phyloP scores from a whole-genome alignment of 2,888 invertebrate species.

The Xestia ashworthii region DNA sequence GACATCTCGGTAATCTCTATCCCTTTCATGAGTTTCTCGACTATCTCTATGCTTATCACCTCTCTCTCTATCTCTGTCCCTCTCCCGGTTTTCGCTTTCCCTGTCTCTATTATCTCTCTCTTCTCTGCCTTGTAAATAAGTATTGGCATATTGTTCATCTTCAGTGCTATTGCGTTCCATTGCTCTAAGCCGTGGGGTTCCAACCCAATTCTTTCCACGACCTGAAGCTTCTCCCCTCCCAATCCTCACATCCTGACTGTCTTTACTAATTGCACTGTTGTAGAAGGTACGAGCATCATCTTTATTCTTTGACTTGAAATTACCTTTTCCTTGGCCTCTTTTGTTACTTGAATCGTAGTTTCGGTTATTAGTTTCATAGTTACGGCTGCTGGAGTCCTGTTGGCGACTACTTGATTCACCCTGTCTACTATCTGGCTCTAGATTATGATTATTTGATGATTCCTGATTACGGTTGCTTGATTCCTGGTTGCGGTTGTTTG shows the following conservation, averaged over 20 bases:
- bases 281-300: slow-evolving; percentile 85
- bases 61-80: slow-evolving; percentile 56
- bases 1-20: slow-evolving; percentile 37
- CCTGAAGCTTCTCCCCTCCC: slow-evolving; percentile 79
- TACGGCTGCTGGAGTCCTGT: slow-evolving; percentile 45
- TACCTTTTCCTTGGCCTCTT: slow-evolving; percentile 78
- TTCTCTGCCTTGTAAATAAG: slow-evolving; percentile 78
- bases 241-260: slow-evolving; percentile 81
- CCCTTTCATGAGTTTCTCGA: slow-evolving; percentile 46
- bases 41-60: slow-evolving; percentile 43
- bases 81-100: slow-evolving; percentile 30
- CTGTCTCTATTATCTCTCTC: slow-evolving; percentile 72
- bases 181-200: slow-evolving; percentile 80
- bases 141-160: slow-evolving; percentile 86
- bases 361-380: slow-evolving; percentile 64
- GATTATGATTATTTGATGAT: slow-evolving; percentile 56
- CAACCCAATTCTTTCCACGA: slow-evolving; percentile 79
- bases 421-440: slow-evolving; percentile 59
- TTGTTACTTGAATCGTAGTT: slow-evolving; percentile 70
- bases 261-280: slow-evolving; percentile 83
- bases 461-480: slow-evolving; percentile 63
- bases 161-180: slow-evolving; percentile 79
- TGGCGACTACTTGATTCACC: slow-evolving; percentile 44
- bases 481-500: slow-evolving; percentile 62
- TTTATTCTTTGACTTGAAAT: slow-evolving; percentile 80